Base-by-base conservation (phyloP, 2,888 invertebrate genomes). In the Luperina testacea region DNA sequence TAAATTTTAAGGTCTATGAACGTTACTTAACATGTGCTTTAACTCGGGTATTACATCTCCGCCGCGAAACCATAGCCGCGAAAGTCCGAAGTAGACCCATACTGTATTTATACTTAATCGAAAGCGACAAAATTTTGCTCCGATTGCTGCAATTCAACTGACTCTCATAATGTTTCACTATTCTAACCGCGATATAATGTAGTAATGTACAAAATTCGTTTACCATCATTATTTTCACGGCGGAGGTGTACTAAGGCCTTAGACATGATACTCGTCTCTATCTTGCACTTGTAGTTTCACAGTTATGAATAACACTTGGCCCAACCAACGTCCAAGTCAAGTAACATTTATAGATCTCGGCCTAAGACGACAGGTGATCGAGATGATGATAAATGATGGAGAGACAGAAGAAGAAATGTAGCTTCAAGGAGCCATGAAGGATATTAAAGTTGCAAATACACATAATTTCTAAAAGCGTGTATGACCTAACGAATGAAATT, bases 401-500 rank as follows among this genome's bases (percentile, higher is more conserved):
- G 17, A 32, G 5, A 15, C 17, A 32, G 17, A 59, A 24, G 8
- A 32, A 64, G 17, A 76, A 32, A 64, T 64, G 5, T 38, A 24
- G 9, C 6, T 48, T 20, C 13, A 20, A 6, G 13, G 3, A 77
- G 7, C 17, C 27, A 27, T 20, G 15, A 48, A 38, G 38, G 24
- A 20, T 7, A 67, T 7, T 5, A 48, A 48, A 79, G 7, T 38
- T 61, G 1, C 11, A 53, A 53, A 64, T 5, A 27, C 13, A 51
- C 8, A 70, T 45, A n/a, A 57, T 20, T 38, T 75, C 75, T 74
- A 38, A 77, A 70, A 64, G 32, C 2, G 32, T 69, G 51, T 65
- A 51, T 87, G 82, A 81, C 65, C 57, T 75, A 84, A 75, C 8
- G 45, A 45, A 68, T 65, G 64, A 78, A 38, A 74, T 48, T 75